phyloP scores from a whole-genome alignment of 2,797 vertebrate genomes.

The Monodelphis domestica region DNA sequence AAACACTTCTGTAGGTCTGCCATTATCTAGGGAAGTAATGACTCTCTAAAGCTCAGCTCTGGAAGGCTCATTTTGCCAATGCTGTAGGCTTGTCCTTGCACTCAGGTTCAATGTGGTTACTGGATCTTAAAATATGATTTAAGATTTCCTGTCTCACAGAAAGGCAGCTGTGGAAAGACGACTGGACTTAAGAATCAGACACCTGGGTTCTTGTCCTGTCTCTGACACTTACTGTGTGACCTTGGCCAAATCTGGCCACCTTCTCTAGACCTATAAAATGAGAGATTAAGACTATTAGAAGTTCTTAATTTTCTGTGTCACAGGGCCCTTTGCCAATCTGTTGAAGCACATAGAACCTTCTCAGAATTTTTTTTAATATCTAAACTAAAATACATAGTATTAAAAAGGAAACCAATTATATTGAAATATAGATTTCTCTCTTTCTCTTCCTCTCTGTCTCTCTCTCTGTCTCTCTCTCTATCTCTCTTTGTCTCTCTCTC shows the following conservation, averaged over 20 bases:
- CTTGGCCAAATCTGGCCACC: background rate
- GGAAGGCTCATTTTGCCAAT: background rate
- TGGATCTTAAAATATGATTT: background rate
- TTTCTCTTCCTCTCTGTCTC: background rate
- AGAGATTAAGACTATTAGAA: too few species aligned
- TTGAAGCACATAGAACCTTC: background rate
- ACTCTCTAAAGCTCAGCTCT: background rate
- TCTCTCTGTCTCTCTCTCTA: rapidly evolving
- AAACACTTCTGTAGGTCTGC: background rate
- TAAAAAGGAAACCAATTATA: background rate
- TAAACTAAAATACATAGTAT: background rate
- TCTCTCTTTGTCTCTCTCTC: background rate
- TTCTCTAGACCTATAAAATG: background rate
- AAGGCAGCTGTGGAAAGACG: background rate
- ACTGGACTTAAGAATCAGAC: background rate
- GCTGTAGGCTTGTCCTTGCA: background rate
- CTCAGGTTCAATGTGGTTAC: background rate
- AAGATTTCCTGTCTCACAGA: background rate
- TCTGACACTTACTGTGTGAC: background rate
- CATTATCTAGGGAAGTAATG: background rate
- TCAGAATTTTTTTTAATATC: background rate
- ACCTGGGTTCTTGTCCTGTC: background rate
- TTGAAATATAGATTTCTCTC: background rate
- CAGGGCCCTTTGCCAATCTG: too few species aligned
- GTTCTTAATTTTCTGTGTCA: background rate